These are phyloP conservation scores for Athalia rosae DNA, from an alignment of 2,888 invertebrate species.

Conservation along the genomic window DNA sequence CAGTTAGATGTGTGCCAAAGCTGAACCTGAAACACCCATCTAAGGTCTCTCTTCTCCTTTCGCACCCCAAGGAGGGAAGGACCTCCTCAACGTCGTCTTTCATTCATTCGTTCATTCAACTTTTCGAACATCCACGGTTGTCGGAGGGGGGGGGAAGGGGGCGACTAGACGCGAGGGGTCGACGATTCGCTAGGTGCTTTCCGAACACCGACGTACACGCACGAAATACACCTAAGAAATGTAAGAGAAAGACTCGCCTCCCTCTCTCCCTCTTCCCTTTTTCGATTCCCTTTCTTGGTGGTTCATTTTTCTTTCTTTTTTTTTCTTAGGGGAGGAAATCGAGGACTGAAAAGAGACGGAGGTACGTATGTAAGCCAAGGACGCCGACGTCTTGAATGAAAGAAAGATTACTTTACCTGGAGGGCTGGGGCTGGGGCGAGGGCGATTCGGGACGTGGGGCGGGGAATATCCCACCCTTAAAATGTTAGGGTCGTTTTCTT, in stretches of 20 bases:
- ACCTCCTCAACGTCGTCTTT: slow-evolving; percentile 1
- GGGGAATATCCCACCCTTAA: neutral
- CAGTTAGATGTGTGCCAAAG: neutral
- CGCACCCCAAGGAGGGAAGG: neutral
- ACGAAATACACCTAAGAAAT: neutral
- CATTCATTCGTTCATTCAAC: slow-evolving; percentile 6
- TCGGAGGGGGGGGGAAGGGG: too few species aligned
- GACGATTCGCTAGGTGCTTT: too few species aligned
- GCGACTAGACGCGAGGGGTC: neutral
- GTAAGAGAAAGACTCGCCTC: slow-evolving; percentile 30
- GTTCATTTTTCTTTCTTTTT: too few species aligned
- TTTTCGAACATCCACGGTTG: neutral
- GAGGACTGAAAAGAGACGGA: neutral
- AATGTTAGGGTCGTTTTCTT: slow-evolving; percentile 12
- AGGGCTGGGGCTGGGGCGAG: slow-evolving; percentile 5
- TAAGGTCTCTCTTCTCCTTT: slow-evolving; percentile 28
- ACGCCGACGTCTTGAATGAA: slow-evolving; percentile 52
- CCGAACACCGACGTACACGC: too few species aligned
- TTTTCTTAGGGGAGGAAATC: too few species aligned
- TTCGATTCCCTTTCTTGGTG: slow-evolving; percentile 45
- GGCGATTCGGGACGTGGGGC: slow-evolving; percentile 7
- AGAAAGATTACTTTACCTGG: slow-evolving; percentile 51
- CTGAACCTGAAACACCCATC: slow-evolving; percentile 6
- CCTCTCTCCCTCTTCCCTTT: slow-evolving; percentile 48
- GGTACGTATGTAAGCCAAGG: neutral